phyloP scores from a whole-genome alignment of 2,888 invertebrate genomes.

The Heliconius ethilla region DNA sequence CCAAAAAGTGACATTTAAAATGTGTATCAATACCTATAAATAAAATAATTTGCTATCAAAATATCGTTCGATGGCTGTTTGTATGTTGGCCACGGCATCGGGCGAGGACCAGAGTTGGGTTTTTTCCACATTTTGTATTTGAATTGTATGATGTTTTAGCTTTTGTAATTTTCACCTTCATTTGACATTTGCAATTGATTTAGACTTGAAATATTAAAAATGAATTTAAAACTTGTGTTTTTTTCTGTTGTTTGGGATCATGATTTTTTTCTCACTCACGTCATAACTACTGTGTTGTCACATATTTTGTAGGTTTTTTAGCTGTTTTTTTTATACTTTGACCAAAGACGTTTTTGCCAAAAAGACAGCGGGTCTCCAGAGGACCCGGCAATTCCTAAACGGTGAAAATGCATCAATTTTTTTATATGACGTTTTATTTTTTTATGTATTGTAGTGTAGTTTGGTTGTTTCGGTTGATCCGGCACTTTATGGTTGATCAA shows the following conservation, averaged over 20 bases:
- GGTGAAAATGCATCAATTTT: conserved; percentile 56
- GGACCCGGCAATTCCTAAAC: conserved; percentile 62
- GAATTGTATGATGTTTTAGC: conserved; percentile 44
- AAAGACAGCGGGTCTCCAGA: conserved; percentile 62
- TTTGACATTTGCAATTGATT: conserved; percentile 68
- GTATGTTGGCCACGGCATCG: not conserved
- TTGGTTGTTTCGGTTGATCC: conserved; percentile 7
- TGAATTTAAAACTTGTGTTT: conserved; percentile 79
- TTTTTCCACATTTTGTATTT: conserved; percentile 35
- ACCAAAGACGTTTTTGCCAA: conserved; percentile 75
- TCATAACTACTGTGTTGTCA: conserved; percentile 50
- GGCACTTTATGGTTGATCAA: not conserved
- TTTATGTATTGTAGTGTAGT: conserved; percentile 36
- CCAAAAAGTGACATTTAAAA: conserved; percentile 42
- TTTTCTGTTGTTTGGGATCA: conserved; percentile 66
- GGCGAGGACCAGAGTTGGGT: not conserved
- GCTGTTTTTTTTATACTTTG: conserved; percentile 60
- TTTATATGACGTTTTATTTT: conserved; percentile 52
- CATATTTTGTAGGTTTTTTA: conserved; percentile 59
- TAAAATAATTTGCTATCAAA: conserved; percentile 27
- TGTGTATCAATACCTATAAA: conserved; percentile 37
- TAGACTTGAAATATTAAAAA: conserved; percentile 79
- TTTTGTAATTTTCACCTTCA: conserved; percentile 63
- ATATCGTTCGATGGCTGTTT: conserved; percentile 2
- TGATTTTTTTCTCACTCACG: conserved; percentile 45